Percentiles rank a stretch among this genome's conserved stretches.
Evolutionary conservation across 2,797 vertebrate species (phyloP).

Genomic region (Danio jaintianensis): DNA sequence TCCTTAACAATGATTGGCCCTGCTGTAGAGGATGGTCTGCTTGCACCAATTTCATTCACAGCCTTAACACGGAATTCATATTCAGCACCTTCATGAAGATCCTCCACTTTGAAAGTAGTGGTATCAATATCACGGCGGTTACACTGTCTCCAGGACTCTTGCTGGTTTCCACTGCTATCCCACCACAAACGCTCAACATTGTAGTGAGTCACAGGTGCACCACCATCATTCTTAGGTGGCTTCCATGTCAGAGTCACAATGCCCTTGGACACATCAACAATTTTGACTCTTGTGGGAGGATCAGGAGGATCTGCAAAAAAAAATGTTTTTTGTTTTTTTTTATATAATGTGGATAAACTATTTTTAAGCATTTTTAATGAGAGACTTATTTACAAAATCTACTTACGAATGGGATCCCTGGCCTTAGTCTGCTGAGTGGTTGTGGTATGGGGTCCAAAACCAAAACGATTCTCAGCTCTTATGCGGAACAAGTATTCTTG

Average conservation of each 20-base stretch:
- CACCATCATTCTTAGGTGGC: slow-evolving; percentile 94
- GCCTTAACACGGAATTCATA: slow-evolving; percentile 97
- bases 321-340: slow-evolving; percentile 1
- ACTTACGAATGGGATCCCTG: slow-evolving; percentile 93
- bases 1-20: slow-evolving; percentile 92
- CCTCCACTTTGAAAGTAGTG: slow-evolving; percentile 92
- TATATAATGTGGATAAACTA: neutral
- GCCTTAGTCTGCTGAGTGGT: slow-evolving; percentile 86
- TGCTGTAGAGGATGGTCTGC: slow-evolving; percentile 91
- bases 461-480: slow-evolving; percentile 94
- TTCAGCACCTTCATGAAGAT: slow-evolving; percentile 90
- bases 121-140: slow-evolving; percentile 94
- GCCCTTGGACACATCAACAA: slow-evolving; percentile 87
- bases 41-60: slow-evolving; percentile 90
- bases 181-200: slow-evolving; percentile 92
- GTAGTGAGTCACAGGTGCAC: slow-evolving; percentile 95
- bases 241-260: slow-evolving; percentile 91
- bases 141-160: slow-evolving; percentile 93
- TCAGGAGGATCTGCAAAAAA: slow-evolving; percentile 90
- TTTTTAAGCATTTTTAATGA: neutral
- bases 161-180: slow-evolving; percentile 89
- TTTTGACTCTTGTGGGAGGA: slow-evolving; percentile 93
- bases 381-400: neutral
- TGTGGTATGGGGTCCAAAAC: slow-evolving; percentile 83
- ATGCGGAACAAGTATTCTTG: slow-evolving; percentile 95